Percentiles rank a stretch among this genome's conserved stretches.
Conservation (phyloP, 2,797 vertebrate genomes). For the Oreochromis grahami region DNA sequence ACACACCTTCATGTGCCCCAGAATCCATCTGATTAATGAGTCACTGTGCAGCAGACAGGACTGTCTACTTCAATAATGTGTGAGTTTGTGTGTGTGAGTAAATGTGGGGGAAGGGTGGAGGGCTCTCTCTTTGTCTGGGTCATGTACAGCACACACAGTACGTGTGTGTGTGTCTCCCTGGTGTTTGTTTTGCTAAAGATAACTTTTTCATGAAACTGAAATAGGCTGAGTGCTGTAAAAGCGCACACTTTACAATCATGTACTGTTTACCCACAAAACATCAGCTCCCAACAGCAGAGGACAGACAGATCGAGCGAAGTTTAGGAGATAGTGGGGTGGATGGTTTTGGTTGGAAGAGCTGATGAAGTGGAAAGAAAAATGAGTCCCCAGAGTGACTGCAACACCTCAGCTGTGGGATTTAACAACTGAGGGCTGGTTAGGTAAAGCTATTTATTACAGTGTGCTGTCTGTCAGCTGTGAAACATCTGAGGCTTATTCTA, state of each 20-base stretch:
- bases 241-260: not conserved
- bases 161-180: not conserved
- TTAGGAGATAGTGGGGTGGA: not conserved
- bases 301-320: not conserved
- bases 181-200: not conserved
- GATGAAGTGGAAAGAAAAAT: slow-evolving; percentile 30
- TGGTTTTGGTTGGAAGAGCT: not conserved
- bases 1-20: not conserved
- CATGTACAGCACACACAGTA: slow-evolving; percentile 1
- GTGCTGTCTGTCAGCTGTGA: slow-evolving; percentile 13
- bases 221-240: not conserved
- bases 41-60: slow-evolving; percentile 18
- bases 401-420: slow-evolving; percentile 24
- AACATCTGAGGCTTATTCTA: slow-evolving; percentile 15
- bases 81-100: slow-evolving; percentile 10
- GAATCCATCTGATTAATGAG: not conserved
- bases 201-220: not conserved
- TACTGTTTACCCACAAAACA: slow-evolving; percentile 22
- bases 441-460: slow-evolving; percentile 36
- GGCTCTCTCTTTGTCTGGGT: slow-evolving; percentile 25
- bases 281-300: not conserved
- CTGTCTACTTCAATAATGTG: slow-evolving; percentile 36
- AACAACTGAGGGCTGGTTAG: slow-evolving; percentile 2
- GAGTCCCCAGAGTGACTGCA: slow-evolving; percentile 23
- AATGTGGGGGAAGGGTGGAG: slow-evolving; percentile 33